Base-by-base conservation (phyloP, 2,113 vertebrate species). In the Eurystomus gularis region DNA sequence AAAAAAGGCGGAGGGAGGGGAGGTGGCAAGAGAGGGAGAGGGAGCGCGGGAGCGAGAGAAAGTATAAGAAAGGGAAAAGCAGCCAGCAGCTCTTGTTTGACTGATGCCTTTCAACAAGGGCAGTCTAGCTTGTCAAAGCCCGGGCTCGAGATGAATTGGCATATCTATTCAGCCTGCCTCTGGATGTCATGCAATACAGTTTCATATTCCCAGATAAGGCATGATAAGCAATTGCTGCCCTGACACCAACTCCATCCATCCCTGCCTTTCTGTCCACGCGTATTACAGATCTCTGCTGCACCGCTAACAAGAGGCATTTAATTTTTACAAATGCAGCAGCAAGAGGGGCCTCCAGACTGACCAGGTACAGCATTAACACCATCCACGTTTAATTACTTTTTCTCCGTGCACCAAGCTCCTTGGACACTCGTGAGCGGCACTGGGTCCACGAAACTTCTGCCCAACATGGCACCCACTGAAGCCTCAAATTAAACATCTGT, bases 101-200 rank as follows among this genome's bases (percentile, higher is more conserved):
- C 98, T 97, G 99, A 99, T 98, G 99, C 98, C 99, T 99, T 99
- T 99, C 99, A 99, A 98, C 98, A 99, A 98, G 98, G 98, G 99
- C 99, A 99, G 99, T 99, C 98, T 99, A 99, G 99, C 99, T 99
- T 99, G 99, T 99, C 99, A 99, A 99, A 99, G 99, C 98, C 97
- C 52, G 75, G 98, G 98, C 98, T 98, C 95, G 98, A 98, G 99
- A 99, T 99, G 99, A 99, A 99, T 99, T 98, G 99, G 99, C 97
- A 98, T 98, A 98, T 99, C 98, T 99, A 98, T 98, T 97, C 98
- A 97, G 98, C 96, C 98, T 98, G 98, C 98, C 97, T 97, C 89
- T 97, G 98, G 98, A 99, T 99, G 99, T 99, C 98, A 98, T 98
- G 98, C 98, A 97, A 97, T 98, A 97, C 97, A 97, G 99, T 99